Evolutionary conservation across 2,888 invertebrate species (phyloP).

Genomic region (Lasius fuliginosus): DNA sequence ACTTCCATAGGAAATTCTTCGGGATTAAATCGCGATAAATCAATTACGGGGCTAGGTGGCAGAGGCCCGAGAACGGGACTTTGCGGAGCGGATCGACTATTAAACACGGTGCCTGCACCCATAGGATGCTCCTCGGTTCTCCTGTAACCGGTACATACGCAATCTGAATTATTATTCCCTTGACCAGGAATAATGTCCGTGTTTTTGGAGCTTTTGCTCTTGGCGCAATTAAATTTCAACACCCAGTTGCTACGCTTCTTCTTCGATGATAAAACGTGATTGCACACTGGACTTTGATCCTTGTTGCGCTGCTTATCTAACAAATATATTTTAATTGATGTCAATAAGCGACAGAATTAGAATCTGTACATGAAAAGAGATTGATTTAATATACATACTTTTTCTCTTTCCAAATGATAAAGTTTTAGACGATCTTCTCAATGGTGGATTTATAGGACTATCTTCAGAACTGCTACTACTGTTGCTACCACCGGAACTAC

Average conservation of each 20-base stretch:
- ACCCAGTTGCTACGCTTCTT: constrained; percentile 85
- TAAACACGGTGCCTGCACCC: constrained; percentile 85
- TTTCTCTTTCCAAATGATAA: constrained; percentile 84
- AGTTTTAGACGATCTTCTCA: constrained; percentile 84
- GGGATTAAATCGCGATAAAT: constrained; percentile 87
- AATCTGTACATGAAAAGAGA: not conserved
- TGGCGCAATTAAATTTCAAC: constrained; percentile 84
- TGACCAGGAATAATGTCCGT: constrained; percentile 85
- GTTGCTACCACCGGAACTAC: constrained; percentile 82
- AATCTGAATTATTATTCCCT: constrained; percentile 86
- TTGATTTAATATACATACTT: constrained; percentile 67
- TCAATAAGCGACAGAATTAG: not conserved
- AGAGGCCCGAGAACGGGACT: constrained; percentile 84
- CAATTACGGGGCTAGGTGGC: constrained; percentile 86
- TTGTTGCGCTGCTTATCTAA: constrained; percentile 83
- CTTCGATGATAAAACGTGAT: constrained; percentile 83
- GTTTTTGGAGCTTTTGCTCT: constrained; percentile 84
- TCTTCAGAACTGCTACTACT: constrained; percentile 85
- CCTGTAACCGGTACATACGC: constrained; percentile 90
- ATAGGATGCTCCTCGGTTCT: constrained; percentile 87
- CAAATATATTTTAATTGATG: not conserved
- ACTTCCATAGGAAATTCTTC: constrained; percentile 87
- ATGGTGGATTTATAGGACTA: constrained; percentile 82
- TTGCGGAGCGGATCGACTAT: constrained; percentile 83
- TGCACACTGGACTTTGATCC: constrained; percentile 83